Conservation (phyloP, 92 coral and sea anemone species). For the Desmophyllum pertusum region DNA sequence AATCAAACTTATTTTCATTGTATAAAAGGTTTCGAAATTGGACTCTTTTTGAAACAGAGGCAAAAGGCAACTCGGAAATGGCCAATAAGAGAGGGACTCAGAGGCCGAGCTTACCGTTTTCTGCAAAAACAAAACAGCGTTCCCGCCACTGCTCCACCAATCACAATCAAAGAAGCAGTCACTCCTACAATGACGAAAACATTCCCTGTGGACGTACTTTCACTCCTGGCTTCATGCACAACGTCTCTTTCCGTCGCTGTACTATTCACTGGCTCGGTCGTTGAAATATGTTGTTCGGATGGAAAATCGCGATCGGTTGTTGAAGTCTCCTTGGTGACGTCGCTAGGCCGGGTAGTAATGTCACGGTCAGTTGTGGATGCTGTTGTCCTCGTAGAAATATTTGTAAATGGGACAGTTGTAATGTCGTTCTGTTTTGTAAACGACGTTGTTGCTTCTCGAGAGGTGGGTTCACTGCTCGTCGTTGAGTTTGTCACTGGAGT, state of each 20-base stretch:
- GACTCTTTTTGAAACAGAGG: too few relatives aligned
- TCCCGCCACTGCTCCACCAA: not conserved
- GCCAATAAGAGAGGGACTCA: not conserved
- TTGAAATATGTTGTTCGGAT: not conserved
- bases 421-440: not conserved
- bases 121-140: slow-evolving; percentile 12
- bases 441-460: not conserved
- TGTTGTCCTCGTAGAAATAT: not conserved
- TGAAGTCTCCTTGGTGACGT: not conserved
- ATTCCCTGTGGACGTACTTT: not conserved
- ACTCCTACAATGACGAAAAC: slow-evolving; percentile 19
- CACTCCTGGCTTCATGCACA: not conserved
- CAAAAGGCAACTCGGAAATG: too few relatives aligned
- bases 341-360: not conserved
- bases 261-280: not conserved
- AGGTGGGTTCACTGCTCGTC: not conserved
- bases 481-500: not conserved
- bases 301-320: not conserved
- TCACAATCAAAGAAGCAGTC: slow-evolving; percentile 20
- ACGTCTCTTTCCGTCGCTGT: not conserved
- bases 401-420: not conserved
- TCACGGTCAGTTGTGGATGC: not conserved
- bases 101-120: slow-evolving; percentile 27
- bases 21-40: too few relatives aligned
- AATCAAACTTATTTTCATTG: too few relatives aligned